These are phyloP conservation scores for Aphelinus atriplicis DNA, from an alignment of 1,140 invertebrate genomes.

Conservation along the genomic window DNA sequence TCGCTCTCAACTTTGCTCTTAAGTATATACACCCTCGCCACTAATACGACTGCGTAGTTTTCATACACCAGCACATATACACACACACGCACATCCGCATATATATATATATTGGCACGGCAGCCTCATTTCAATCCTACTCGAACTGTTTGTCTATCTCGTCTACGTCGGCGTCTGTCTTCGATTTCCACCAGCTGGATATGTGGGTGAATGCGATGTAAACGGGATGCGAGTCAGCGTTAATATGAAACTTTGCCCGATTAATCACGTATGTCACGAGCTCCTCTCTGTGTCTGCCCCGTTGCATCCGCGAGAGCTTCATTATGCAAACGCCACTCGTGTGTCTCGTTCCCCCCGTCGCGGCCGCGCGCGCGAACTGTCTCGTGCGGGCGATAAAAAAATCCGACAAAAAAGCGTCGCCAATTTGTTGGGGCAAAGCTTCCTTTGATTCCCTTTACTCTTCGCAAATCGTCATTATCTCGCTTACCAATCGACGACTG, in stretches of 20 bases:
- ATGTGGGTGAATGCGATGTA: background rate
- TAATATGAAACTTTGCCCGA: slow-evolving; percentile 35
- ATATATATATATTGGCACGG: too few species aligned
- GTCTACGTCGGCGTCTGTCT: background rate
- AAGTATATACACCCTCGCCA: too few species aligned
- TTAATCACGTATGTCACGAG: slow-evolving; percentile 32
- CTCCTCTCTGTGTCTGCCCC: background rate
- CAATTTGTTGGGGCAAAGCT: too few species aligned
- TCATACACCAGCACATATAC: too few species aligned
- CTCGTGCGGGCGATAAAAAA: slow-evolving; percentile 21
- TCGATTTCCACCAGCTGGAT: slow-evolving; percentile 17
- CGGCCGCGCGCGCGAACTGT: background rate
- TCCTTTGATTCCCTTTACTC: too few species aligned
- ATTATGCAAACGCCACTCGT: slow-evolving; percentile 33
- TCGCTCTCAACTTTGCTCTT: too few species aligned
- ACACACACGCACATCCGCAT: too few species aligned
- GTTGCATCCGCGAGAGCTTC: slow-evolving; percentile 9
- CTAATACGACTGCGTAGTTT: too few species aligned
- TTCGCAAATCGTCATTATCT: too few species aligned
- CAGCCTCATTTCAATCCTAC: background rate
- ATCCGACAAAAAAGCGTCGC: too few species aligned
- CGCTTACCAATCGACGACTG: too few species aligned
- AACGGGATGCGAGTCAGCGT: slow-evolving; percentile 3
- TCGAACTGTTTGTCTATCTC: slow-evolving; percentile 20
- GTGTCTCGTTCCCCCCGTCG: background rate